Conservation (phyloP, 1,140 invertebrate species). For the Nomia melanderi region DNA sequence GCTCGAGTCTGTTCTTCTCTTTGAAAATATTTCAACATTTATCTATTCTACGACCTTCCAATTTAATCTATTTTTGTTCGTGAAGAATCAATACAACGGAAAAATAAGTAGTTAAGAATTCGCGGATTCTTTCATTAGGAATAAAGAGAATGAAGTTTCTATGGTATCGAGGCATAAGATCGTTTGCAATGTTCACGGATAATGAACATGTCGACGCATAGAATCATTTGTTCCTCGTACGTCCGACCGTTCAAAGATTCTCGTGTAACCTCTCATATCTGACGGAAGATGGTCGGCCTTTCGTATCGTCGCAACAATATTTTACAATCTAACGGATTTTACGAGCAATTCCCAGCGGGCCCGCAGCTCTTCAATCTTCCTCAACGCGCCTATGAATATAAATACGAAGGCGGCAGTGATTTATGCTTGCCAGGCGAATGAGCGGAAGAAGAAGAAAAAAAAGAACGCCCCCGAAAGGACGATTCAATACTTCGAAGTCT, state of each 20-base stretch:
- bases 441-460: slow-evolving; percentile 22
- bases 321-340: slow-evolving; percentile 76
- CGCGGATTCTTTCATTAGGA: too few relatives aligned
- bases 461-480: slow-evolving; percentile 55
- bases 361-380: slow-evolving; percentile 75
- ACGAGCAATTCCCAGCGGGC: slow-evolving; percentile 70
- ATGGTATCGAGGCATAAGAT: too few relatives aligned
- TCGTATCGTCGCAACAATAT: slow-evolving; percentile 70
- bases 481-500: slow-evolving; percentile 70
- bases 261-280: slow-evolving; percentile 47
- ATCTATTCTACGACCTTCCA: too few relatives aligned
- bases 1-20: too few relatives aligned
- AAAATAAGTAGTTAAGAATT: too few relatives aligned
- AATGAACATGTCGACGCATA: too few relatives aligned
- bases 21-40: too few relatives aligned
- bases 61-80: too few relatives aligned
- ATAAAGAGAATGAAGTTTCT: too few relatives aligned
- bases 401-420: slow-evolving; percentile 74
- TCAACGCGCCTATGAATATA: slow-evolving; percentile 77
- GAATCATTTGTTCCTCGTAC: too few relatives aligned
- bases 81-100: too few relatives aligned
- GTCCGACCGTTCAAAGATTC: background rate
- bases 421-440: slow-evolving; percentile 66
- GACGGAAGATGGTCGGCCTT: slow-evolving; percentile 48
- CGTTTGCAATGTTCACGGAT: too few relatives aligned